These are phyloP conservation scores for Thamnophis sirtalis DNA, from an alignment of 2,113 vertebrate species.

Conservation along the genomic window DNA sequence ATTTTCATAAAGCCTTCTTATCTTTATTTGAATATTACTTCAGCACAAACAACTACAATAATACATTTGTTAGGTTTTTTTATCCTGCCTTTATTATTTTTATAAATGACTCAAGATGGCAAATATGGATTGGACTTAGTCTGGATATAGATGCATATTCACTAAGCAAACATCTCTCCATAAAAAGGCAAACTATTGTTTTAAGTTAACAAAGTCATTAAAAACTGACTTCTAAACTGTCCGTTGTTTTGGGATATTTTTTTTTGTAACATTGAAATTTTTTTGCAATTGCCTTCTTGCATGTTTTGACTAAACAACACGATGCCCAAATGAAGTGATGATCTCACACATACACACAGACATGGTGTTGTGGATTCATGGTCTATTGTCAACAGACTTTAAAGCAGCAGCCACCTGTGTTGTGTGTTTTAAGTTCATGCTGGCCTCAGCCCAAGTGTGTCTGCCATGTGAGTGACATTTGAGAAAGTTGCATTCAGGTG, in stretches of 20 bases:
- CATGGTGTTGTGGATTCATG: constrained; percentile 47
- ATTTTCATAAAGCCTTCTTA: background rate
- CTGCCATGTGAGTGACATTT: constrained; percentile 53
- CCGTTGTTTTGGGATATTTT: background rate
- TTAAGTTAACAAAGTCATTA: background rate
- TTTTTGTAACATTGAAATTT: background rate
- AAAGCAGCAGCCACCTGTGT: constrained; percentile 58
- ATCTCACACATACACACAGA: constrained; percentile 49
- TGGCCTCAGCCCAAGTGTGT: constrained; percentile 55
- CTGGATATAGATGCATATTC: background rate
- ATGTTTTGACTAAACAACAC: constrained; percentile 35
- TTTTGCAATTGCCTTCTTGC: background rate
- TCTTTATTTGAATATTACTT: background rate
- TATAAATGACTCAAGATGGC: background rate
- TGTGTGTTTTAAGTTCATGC: constrained; percentile 69
- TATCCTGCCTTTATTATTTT: background rate
- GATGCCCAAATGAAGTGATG: constrained; percentile 49
- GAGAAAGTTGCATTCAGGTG: constrained; percentile 51
- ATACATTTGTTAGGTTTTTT: background rate
- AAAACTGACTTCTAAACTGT: background rate
- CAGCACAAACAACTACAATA: background rate
- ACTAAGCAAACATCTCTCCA: background rate
- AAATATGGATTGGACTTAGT: background rate
- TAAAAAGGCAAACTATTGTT: background rate
- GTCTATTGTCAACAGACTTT: constrained; percentile 57